These are phyloP conservation scores for Galleria mellonella DNA, from an alignment of 1,140 invertebrate species.

Conservation along the genomic window DNA sequence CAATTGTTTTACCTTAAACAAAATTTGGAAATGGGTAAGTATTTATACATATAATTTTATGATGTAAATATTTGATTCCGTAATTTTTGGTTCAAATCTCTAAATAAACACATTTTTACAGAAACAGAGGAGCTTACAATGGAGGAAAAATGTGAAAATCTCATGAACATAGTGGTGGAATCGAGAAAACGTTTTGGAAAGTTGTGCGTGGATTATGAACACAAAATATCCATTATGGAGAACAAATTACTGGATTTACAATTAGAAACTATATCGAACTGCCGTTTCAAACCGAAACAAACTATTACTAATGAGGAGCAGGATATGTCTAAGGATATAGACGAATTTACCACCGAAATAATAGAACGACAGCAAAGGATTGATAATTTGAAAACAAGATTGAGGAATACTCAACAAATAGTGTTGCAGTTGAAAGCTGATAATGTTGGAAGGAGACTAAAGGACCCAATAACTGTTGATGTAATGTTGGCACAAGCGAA, in stretches of 20 bases:
- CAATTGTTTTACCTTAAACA: too few species aligned
- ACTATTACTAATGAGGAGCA: slow-evolving; percentile 20
- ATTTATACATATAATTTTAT: too few species aligned
- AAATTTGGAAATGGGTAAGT: too few species aligned
- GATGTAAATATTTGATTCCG: too few species aligned
- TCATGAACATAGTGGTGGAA: slow-evolving; percentile 56
- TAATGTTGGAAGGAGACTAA: slow-evolving; percentile 24
- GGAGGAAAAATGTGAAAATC: slow-evolving; percentile 47
- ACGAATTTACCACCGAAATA: slow-evolving; percentile 34
- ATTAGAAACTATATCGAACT: slow-evolving; percentile 34
- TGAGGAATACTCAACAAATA: slow-evolving; percentile 34
- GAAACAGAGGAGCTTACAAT: slow-evolving; percentile 19
- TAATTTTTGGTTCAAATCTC: too few species aligned
- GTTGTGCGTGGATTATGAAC: slow-evolving; percentile 47
- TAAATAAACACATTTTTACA: slow-evolving; percentile 22
- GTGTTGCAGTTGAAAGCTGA: slow-evolving; percentile 41
- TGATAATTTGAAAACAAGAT: slow-evolving; percentile 27
- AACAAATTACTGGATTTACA: slow-evolving; percentile 48
- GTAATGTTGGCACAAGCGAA: slow-evolving; percentile 35
- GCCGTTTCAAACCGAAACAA: slow-evolving; percentile 38
- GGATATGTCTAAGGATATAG: slow-evolving; percentile 31
- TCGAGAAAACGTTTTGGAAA: slow-evolving; percentile 50
- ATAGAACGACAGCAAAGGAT: slow-evolving; percentile 25
- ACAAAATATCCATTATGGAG: slow-evolving; percentile 39
- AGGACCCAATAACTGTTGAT: slow-evolving; percentile 28